Conservation (phyloP, 2,797 vertebrate species). For the Varecia variegata region DNA sequence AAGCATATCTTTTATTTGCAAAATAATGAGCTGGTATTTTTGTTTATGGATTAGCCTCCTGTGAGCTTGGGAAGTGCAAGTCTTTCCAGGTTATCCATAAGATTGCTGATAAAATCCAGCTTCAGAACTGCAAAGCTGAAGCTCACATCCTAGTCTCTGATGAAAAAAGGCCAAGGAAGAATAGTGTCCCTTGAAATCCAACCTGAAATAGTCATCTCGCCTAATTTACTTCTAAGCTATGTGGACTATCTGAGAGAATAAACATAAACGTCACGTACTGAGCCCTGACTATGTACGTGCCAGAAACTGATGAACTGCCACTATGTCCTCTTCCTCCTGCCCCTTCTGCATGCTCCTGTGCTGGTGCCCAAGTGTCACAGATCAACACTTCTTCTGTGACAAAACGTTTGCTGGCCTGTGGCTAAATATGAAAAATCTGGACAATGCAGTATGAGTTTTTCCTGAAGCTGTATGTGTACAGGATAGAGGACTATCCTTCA, state of each 20-base stretch:
- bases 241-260: neutral
- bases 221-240: neutral
- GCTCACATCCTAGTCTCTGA: neutral
- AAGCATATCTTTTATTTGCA: neutral
- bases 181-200: neutral
- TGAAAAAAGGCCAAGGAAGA: neutral
- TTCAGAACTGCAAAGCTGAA: neutral
- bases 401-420: neutral
- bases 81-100: neutral
- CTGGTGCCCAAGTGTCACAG: neutral
- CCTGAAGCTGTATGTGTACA: neutral
- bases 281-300: neutral
- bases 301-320: neutral
- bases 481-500: neutral
- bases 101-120: neutral
- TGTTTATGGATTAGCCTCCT: neutral
- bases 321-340: neutral
- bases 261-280: neutral
- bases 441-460: neutral
- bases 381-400: neutral
- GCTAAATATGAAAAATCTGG: neutral
- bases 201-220: neutral
- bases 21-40: neutral
- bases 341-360: neutral
- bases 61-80: neutral